Evolutionary conservation across 1,140 invertebrate genomes (phyloP), one percentile per base, ranked within the genome.

Genomic region (Drosophila littoralis): DNA sequence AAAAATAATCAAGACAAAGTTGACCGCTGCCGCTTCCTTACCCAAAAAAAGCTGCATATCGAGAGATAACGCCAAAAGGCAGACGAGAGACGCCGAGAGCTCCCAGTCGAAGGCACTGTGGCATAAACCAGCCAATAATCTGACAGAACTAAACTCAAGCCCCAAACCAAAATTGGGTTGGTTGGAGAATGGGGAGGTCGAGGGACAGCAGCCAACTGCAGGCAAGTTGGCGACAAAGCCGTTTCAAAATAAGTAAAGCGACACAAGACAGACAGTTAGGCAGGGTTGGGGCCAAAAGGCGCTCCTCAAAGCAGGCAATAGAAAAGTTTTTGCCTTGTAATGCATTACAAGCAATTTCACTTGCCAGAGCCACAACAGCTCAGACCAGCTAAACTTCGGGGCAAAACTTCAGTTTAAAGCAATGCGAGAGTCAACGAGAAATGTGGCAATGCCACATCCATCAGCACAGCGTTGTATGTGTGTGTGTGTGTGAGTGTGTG

Each of bases 271-370:
- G 59, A 45, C 69, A 13, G 58, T 15, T 17, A 43, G 57, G 28
- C 51, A 40, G 13, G 67, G 60, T 12, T 45, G 43, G 22, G 22
- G 69, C 55, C 65, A 66, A 66, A 63, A 68, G 65, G 69, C 73
- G 78, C 75, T 79, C 75, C 67, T 28, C 22, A 81, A 77, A 82
- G 61, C 67, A 64, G 65, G 64, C 66, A 79, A 70, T 66, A 48
- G 10, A 79, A 89, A 88, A 89, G 66, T 88, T 88, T 79, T 46
- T 45, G 63, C 54, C 73, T 88, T 88, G 83, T 86, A 86, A 86
- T 86, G 83, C 83, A 88, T 88, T 89, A 88, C 84, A 88, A 88
- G 83, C 86, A 89, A 88, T 88, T 88, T 88, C 83, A 88, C 83
- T 89, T 72, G 79, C 76, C 76, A 75, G 40, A 52, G 42, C 50